Base-by-base conservation (phyloP, 2,888 invertebrate genomes). In the Cremastinae sp. region DNA sequence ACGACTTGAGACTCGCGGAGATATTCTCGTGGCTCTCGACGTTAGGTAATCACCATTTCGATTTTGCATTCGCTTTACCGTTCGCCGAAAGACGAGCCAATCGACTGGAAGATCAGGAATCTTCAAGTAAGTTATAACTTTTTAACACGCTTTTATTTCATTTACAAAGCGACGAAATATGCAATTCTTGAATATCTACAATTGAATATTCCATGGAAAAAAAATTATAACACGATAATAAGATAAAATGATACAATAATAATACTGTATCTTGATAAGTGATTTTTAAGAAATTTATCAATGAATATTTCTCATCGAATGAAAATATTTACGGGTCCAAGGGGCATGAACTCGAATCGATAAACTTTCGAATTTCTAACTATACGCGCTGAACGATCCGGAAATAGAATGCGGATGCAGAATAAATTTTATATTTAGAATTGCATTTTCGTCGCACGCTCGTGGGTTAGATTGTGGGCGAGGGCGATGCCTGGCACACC, bases 1-100 rank as follows among this genome's bases (percentile, higher is more conserved):
- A 83, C 80, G 72, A 71, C 58, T 62, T 14, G 78, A 80, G 82
- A 85, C 79, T 80, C 76, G 64, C 38, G 28, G 45, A 80, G 78
- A 79, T 86, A 86, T 85, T 84, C 84, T 83, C 69, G 81, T 79
- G 78, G 74, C 80, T 76, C 36, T 43, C 49, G 14, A n/a, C 69
- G 81, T 85, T 85, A 77, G 82, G 79, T 80, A 84, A 83, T 81
- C 78, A 53, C 77, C 76, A 77, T 82, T 79, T 75, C 64, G 41
- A 72, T 20, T 71, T 45, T 51, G 45, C 2, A 59, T 59, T 45
- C 14, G 1, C 14, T 4, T 41, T 4, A 41, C 10, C n/a, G 18
- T n/a, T 49, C 16, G 20, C n/a, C 61, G 12, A 34, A 47, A 34
- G 38, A 14, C 9, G 0, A 20, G 20, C 12, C 12, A 0, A 38